Evolutionary conservation across 1,140 invertebrate genomes (phyloP).

Genomic region (Bactericera cockerelli): DNA sequence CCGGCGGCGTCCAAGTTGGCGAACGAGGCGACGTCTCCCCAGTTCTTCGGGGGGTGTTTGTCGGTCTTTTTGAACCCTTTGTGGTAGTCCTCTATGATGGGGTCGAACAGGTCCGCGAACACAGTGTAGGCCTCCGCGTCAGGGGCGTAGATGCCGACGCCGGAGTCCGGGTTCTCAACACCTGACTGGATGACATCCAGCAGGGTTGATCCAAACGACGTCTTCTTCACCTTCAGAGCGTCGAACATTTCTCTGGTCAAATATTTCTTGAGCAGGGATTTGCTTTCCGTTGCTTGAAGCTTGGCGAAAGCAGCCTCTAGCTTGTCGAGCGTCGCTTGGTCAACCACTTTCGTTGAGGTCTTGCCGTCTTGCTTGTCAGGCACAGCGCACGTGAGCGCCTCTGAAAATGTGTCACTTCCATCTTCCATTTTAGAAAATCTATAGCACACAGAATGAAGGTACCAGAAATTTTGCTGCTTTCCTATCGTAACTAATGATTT

Average conservation of each 20-base stretch:
- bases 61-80: constrained; percentile 82
- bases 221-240: constrained; percentile 75
- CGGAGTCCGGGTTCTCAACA: constrained; percentile 74
- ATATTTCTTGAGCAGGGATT: constrained; percentile 89
- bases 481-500: too few species aligned
- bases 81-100: constrained; percentile 94
- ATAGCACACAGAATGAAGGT: too few species aligned
- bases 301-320: constrained; percentile 80
- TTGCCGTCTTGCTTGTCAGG: too few species aligned
- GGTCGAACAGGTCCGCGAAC: constrained; percentile 83
- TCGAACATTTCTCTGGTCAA: constrained; percentile 81
- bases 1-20: constrained; percentile 78
- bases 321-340: constrained; percentile 71
- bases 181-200: constrained; percentile 85
- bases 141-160: constrained; percentile 88
- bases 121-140: constrained; percentile 84
- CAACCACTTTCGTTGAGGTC: too few species aligned
- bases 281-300: constrained; percentile 71
- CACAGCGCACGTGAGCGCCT: too few species aligned
- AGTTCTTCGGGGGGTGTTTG: constrained; percentile 81
- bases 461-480: too few species aligned
- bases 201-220: constrained; percentile 75
- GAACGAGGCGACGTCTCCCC: constrained; percentile 78
- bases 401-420: too few species aligned
- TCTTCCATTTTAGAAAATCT: too few species aligned